A percentile compares a stretch with the other conserved stretches of the same genome.
These are phyloP conservation scores for Crypturellus undulatus DNA, from an alignment of 2,113 vertebrate species.

Conservation along the genomic window DNA sequence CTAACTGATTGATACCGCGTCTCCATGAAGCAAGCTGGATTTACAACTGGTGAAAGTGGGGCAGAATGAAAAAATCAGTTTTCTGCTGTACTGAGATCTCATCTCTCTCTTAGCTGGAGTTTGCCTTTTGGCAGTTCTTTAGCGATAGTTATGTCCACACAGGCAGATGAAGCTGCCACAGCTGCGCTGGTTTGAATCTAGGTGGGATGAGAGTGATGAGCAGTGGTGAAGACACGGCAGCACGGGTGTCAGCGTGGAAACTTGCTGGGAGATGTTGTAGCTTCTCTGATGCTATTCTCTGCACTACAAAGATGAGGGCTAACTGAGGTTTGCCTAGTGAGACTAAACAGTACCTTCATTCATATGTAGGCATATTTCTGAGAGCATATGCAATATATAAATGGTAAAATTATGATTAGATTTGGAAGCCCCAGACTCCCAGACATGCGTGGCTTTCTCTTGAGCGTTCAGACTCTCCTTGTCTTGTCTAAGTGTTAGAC, in stretches of 20 bases:
- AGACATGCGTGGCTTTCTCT: slow-evolving; percentile 46
- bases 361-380: neutral
- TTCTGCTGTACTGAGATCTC: neutral
- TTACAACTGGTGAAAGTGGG: slow-evolving; percentile 11
- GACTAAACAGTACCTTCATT: neutral
- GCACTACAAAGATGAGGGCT: neutral
- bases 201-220: neutral
- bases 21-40: neutral
- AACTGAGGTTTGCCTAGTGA: neutral
- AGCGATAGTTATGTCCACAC: neutral
- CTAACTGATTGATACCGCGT: rapidly evolving
- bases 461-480: slow-evolving; percentile 49
- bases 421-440: slow-evolving; percentile 24
- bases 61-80: neutral
- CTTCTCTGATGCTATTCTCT: neutral
- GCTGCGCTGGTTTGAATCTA: neutral
- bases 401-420: neutral
- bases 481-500: slow-evolving; percentile 70
- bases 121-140: neutral
- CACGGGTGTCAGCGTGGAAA: neutral
- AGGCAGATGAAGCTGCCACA: neutral
- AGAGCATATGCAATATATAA: neutral
- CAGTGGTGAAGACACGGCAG: neutral
- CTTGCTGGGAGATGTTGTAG: neutral
- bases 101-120: neutral